phyloP scores from a whole-genome alignment of 92 coral and sea anemone genomes.

The Galaxea fascicularis region DNA sequence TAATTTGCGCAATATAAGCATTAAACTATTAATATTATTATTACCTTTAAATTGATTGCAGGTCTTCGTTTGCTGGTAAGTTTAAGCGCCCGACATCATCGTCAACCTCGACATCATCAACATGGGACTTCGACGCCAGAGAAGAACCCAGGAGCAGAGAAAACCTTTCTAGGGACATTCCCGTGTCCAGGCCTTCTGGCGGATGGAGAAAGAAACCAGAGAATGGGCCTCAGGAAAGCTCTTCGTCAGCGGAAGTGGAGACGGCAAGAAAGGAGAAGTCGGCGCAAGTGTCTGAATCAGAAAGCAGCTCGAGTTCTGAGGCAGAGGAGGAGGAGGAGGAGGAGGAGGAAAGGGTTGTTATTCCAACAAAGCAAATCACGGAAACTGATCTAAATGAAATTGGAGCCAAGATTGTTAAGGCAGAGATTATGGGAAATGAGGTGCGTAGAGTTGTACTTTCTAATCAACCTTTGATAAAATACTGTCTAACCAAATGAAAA shows the following conservation, averaged over 20 bases:
- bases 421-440: conserved; percentile 97
- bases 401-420: conserved; percentile 93
- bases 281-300: conserved; percentile 25
- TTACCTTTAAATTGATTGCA: no score
- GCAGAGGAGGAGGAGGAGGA: conserved; percentile 36
- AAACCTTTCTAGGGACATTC: conserved; percentile 23
- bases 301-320: conserved; percentile 65
- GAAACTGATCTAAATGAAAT: conserved; percentile 94
- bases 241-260: conserved; percentile 32
- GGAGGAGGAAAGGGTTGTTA: conserved; percentile 21
- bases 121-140: conserved; percentile 61
- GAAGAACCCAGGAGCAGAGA: conserved; percentile 26
- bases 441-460: conserved; percentile 38
- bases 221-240: conserved; percentile 19
- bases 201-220: conserved; percentile 90
- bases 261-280: conserved; percentile 14
- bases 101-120: conserved; percentile 54
- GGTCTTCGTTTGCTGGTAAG: conserved; percentile 56
- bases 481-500: neutral
- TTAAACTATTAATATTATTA: no score
- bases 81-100: conserved; percentile 78
- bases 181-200: conserved; percentile 66
- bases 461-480: neutral
- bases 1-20: no score
- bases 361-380: conserved; percentile 80